Base-by-base conservation (phyloP, 2,888 invertebrate genomes). In the Diaperis boleti region DNA sequence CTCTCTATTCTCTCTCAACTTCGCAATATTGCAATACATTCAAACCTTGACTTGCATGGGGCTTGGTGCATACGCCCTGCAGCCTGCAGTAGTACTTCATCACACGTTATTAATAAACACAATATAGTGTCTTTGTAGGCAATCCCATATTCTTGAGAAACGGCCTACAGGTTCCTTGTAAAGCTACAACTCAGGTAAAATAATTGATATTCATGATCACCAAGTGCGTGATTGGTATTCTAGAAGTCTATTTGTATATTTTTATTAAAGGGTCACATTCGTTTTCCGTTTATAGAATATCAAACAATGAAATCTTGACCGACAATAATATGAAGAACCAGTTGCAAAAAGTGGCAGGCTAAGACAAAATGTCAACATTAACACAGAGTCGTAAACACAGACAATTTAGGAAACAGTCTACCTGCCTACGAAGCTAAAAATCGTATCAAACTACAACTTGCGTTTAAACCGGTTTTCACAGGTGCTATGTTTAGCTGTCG, bases 1-100 rank as follows among this genome's bases (percentile, higher is more conserved):
- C 66, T 68, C 69, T 72, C 70, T 73, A 71, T 74, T 72, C 66
- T 54, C 42, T 33, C 26, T 22, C 29, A 14, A 47, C 39, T 20
- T 64, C 35, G 33, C 31, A 20, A 7, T 45, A 47, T 47, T 33
- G 33, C 31, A 20, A 7, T 45, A 47, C 54, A 64, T 64, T 64
- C 59, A 64, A 64, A 64, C 17, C 31, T 62, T 10, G n/a, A n/a
- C n/a, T n/a, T n/a, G n/a, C n/a, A n/a, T n/a, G n/a, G n/a, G n/a
- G n/a, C n/a, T n/a, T 33, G 10, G 20, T 22, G 13, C 10, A n/a
- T 20, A 11, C 15, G 8, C 22, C 11, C 13, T 11, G 15, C 20
- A 11, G 10, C 14, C 26, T 22, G 5, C 29, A 2, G n/a, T 33
- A 33, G 6, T 14, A 39, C 39, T 17, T 15, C 15, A 1, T 39